Evolutionary conservation across 53 echinoderm and acorn worm species (phyloP).

Genomic region (Astropecten irregularis): DNA sequence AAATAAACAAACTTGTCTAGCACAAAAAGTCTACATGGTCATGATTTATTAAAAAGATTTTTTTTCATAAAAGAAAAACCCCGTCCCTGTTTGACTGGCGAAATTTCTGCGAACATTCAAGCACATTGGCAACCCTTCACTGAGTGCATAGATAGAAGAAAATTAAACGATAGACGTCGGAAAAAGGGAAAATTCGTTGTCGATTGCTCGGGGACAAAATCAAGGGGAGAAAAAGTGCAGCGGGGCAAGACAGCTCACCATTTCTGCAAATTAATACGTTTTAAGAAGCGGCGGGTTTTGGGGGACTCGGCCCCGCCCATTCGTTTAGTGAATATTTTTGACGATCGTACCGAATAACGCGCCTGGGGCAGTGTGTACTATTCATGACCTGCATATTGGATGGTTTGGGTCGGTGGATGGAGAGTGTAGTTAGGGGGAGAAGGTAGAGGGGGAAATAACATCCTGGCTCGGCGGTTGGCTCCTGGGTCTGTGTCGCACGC

Average conservation of each 20-base stretch:
- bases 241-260: background rate
- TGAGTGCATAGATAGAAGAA: background rate
- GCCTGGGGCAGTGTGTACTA: conserved; percentile 37
- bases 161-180: conserved; percentile 19
- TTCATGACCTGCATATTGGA: conserved; percentile 38
- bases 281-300: conserved; percentile 22
- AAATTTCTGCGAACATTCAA: too few relatives aligned
- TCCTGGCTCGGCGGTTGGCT: too few relatives aligned
- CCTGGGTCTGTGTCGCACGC: too few relatives aligned
- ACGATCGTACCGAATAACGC: conserved; percentile 24
- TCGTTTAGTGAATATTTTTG: conserved; percentile 40
- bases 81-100: too few relatives aligned
- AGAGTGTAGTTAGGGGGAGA: background rate
- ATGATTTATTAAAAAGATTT: too few relatives aligned
- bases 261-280: conserved; percentile 37
- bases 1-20: too few relatives aligned
- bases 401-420: background rate
- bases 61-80: too few relatives aligned
- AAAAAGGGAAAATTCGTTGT: conserved; percentile 30
- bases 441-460: background rate
- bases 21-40: too few relatives aligned
- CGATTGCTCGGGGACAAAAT: conserved; percentile 34
- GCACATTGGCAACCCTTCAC: background rate
- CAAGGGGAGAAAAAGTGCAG: conserved; percentile 9
- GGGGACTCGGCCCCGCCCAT: conserved; percentile 26